Conservation (phyloP, 1,140 invertebrate species). For the Meloidogyne exigua region DNA sequence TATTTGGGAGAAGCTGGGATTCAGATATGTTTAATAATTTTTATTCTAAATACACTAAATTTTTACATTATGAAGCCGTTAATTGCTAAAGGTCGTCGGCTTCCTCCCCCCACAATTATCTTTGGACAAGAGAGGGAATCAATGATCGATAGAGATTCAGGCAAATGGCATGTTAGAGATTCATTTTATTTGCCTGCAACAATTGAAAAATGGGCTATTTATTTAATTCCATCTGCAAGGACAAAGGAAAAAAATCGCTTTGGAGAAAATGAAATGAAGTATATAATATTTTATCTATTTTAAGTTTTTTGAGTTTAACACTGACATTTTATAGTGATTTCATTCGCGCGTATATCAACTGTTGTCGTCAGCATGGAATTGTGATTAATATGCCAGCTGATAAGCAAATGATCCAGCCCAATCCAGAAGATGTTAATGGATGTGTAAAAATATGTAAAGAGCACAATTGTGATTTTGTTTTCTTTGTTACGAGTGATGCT, state of each 20-base stretch:
- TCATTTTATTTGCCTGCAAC: slow-evolving; percentile 27
- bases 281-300: neutral
- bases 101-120: slow-evolving; percentile 15
- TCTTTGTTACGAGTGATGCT: slow-evolving; percentile 36
- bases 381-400: neutral
- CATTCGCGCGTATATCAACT: slow-evolving; percentile 13
- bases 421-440: slow-evolving; percentile 13
- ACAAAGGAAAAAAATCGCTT: slow-evolving; percentile 5
- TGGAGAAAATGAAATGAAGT: slow-evolving; percentile 8
- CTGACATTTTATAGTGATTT: slow-evolving; percentile 13
- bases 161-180: slow-evolving; percentile 30
- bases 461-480: slow-evolving; percentile 37
- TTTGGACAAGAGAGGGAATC: slow-evolving; percentile 7
- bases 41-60: neutral
- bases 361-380: slow-evolving; percentile 32
- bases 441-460: slow-evolving; percentile 16
- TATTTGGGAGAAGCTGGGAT: slow-evolving; percentile 26
- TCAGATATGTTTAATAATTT: neutral
- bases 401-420: slow-evolving; percentile 14
- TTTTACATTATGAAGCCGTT: slow-evolving; percentile 25
- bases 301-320: no score
- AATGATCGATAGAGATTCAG: slow-evolving; percentile 16
- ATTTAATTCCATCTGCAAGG: slow-evolving; percentile 21
- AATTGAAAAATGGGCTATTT: slow-evolving; percentile 31
- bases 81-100: slow-evolving; percentile 17